These are phyloP conservation scores for Siniperca scherzeri DNA, from an alignment of 2,797 vertebrate genomes.

Conservation along the genomic window DNA sequence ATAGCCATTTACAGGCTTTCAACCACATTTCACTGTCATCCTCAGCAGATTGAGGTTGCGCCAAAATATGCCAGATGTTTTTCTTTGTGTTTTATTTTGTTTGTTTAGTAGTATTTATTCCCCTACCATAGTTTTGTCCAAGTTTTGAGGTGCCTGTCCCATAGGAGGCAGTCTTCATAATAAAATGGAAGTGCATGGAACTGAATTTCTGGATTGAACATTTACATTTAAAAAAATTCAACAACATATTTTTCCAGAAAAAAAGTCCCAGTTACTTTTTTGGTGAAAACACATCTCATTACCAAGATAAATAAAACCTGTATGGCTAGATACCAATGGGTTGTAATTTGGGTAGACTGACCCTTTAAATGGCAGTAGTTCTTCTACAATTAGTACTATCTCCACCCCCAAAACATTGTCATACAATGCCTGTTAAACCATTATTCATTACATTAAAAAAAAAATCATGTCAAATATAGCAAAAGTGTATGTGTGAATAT, in stretches of 20 bases:
- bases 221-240: neutral
- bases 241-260: neutral
- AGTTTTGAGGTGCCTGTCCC: neutral
- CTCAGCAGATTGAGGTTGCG: neutral
- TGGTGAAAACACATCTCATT: neutral
- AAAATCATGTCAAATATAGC: slow-evolving; percentile 31
- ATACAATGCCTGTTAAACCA: neutral
- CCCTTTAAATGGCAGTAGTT: neutral
- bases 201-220: neutral
- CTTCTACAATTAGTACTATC: neutral
- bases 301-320: neutral
- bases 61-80: neutral
- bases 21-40: neutral
- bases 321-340: neutral
- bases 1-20: neutral
- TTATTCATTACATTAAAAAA: slow-evolving; percentile 22
- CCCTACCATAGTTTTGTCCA: neutral
- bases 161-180: neutral
- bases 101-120: no score
- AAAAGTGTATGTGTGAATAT: slow-evolving; percentile 52
- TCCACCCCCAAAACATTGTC: neutral
- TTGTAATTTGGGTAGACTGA: neutral
- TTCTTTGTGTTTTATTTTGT: neutral
- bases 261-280: neutral
- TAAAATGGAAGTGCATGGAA: neutral